Evolutionary conservation across 2,113 vertebrate genomes (phyloP).

Genomic region (Chionomys nivalis): DNA sequence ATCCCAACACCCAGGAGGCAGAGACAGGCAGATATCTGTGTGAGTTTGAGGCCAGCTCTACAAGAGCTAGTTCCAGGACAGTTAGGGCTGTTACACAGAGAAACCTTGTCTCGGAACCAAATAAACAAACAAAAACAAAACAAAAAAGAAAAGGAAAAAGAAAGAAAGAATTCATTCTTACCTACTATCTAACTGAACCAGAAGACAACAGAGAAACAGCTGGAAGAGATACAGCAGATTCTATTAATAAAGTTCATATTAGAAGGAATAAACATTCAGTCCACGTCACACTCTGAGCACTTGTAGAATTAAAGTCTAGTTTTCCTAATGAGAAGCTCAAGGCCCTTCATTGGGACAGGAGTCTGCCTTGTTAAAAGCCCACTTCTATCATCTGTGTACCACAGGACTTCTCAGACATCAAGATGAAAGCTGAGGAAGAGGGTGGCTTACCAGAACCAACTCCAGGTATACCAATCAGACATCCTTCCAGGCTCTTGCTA

Average conservation of each 20-base stretch:
- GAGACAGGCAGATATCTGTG: too few species aligned
- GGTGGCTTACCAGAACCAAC: neutral
- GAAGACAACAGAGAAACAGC: neutral
- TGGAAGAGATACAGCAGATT: neutral
- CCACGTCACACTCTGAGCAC: neutral
- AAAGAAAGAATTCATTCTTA: neutral
- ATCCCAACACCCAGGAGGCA: too few species aligned
- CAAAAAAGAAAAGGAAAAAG: too few species aligned
- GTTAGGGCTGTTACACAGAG: too few species aligned
- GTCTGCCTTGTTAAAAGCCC: neutral
- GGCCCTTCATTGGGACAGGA: accelerated
- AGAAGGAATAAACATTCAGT: neutral
- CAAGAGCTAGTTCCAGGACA: too few species aligned
- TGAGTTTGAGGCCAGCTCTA: too few species aligned
- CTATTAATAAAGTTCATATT: neutral
- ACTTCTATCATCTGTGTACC: neutral
- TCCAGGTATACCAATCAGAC: neutral
- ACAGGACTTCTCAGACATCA: neutral
- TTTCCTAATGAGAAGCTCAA: neutral
- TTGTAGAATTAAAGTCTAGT: neutral
- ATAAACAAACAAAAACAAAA: too few species aligned
- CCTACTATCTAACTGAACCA: neutral
- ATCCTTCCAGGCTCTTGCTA: neutral
- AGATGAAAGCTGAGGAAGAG: neutral
- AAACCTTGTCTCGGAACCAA: too few species aligned